phyloP scores from a whole-genome alignment of 2,888 invertebrate species.

The Spicauda simplicius region DNA sequence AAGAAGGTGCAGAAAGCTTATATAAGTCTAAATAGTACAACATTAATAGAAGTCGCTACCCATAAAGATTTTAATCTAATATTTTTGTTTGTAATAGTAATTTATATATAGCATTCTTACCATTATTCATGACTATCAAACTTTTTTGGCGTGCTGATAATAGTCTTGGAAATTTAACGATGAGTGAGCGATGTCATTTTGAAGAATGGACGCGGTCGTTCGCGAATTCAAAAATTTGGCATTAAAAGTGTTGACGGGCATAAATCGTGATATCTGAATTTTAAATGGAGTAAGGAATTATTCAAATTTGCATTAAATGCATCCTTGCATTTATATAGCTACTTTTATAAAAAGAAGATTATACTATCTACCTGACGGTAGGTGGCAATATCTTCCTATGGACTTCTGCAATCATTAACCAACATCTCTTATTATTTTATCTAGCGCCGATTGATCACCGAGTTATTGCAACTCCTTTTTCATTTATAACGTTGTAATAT shows the following conservation, averaged over 20 bases:
- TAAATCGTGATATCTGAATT: conserved; percentile 16
- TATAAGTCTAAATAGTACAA: no score
- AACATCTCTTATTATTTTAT: no score
- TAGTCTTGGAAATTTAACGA: conserved; percentile 18
- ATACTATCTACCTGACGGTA: no score
- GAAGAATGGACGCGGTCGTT: conserved; percentile 14
- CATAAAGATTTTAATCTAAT: not conserved
- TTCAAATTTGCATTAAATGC: not conserved
- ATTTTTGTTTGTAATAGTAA: not conserved
- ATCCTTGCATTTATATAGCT: not conserved
- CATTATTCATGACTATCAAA: not conserved
- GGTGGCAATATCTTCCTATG: no score
- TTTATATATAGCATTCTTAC: not conserved
- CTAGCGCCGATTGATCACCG: no score
- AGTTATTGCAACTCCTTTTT: no score
- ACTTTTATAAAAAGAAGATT: no score
- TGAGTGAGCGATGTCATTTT: conserved; percentile 25
- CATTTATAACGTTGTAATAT: no score
- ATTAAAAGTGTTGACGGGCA: conserved; percentile 16
- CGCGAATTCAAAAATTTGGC: conserved; percentile 14
- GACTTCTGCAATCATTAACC: no score
- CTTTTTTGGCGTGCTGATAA: conserved; percentile 21
- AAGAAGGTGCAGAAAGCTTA: no score
- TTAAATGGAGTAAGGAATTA: conserved; percentile 1
- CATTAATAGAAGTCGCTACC: no score